Conservation (phyloP, 2,797 vertebrate species). For the Luscinia megarhynchos region DNA sequence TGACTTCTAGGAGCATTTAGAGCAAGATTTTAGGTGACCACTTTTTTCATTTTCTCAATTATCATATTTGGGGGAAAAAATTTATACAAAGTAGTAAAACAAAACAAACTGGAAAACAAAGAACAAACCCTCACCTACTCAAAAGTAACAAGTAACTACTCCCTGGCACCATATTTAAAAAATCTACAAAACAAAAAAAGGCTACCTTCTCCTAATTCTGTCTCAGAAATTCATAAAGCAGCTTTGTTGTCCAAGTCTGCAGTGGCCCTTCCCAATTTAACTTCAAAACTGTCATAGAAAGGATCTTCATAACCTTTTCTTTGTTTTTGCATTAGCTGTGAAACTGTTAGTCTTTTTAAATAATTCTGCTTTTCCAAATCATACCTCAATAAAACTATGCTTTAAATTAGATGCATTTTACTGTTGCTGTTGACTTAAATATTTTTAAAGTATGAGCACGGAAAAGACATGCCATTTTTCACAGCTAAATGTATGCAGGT, state of each 20-base stretch:
- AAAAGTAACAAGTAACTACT: background rate
- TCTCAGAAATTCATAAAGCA: background rate
- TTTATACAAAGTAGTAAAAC: background rate
- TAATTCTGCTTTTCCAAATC: conserved; percentile 35
- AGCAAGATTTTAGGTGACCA: background rate
- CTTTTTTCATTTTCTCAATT: background rate
- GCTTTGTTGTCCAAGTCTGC: background rate
- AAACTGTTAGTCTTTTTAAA: conserved; percentile 12
- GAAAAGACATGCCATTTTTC: conserved; percentile 55
- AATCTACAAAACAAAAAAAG: background rate
- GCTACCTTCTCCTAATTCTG: background rate
- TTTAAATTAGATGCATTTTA: conserved; percentile 38
- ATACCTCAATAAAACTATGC: conserved; percentile 14
- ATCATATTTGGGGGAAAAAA: background rate
- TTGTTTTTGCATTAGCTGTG: background rate
- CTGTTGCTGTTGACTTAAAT: conserved; percentile 14
- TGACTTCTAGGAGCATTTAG: background rate
- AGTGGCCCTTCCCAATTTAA: background rate
- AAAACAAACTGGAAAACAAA: background rate
- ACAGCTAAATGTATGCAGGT: conserved; percentile 51
- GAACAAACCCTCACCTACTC: background rate
- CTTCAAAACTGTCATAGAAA: background rate
- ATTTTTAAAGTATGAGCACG: conserved; percentile 38
- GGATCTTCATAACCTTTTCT: background rate
- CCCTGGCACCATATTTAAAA: background rate